These are phyloP conservation scores for Limnephilus auricula DNA, from an alignment of 2,888 invertebrate genomes.

Conservation along the genomic window DNA sequence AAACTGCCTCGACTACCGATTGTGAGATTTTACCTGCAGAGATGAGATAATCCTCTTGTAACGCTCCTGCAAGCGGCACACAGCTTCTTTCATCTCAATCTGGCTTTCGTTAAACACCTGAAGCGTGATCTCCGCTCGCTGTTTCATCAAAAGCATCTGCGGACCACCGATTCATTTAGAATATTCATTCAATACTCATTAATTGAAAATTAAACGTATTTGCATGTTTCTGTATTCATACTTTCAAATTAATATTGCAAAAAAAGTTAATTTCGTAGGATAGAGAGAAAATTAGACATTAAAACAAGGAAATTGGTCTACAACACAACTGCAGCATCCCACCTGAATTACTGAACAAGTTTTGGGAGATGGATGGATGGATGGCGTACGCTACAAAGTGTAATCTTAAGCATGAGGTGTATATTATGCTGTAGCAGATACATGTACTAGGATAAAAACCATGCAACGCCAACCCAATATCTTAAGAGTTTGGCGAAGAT, in stretches of 20 bases:
- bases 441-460: too few relatives aligned
- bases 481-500: too few relatives aligned
- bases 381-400: too few relatives aligned
- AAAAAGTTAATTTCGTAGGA: too few relatives aligned
- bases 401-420: too few relatives aligned
- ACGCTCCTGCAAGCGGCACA: slow-evolving; percentile 35
- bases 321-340: too few relatives aligned
- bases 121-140: slow-evolving; percentile 46
- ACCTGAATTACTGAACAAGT: too few relatives aligned
- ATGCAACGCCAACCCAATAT: too few relatives aligned
- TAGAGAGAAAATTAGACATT: too few relatives aligned
- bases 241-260: not conserved
- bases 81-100: slow-evolving; percentile 37
- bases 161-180: not conserved
- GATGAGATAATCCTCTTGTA: slow-evolving; percentile 19
- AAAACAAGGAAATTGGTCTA: too few relatives aligned
- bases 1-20: not conserved
- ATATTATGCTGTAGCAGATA: too few relatives aligned
- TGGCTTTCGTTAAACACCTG: slow-evolving; percentile 50
- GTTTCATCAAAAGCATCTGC: slow-evolving; percentile 49
- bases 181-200: not conserved
- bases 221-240: not conserved
- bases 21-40: slow-evolving; percentile 34
- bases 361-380: too few relatives aligned
- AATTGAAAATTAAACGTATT: not conserved